Evolutionary conservation across 2,797 vertebrate genomes (phyloP).

Genomic region (Sebastes matsubarae): DNA sequence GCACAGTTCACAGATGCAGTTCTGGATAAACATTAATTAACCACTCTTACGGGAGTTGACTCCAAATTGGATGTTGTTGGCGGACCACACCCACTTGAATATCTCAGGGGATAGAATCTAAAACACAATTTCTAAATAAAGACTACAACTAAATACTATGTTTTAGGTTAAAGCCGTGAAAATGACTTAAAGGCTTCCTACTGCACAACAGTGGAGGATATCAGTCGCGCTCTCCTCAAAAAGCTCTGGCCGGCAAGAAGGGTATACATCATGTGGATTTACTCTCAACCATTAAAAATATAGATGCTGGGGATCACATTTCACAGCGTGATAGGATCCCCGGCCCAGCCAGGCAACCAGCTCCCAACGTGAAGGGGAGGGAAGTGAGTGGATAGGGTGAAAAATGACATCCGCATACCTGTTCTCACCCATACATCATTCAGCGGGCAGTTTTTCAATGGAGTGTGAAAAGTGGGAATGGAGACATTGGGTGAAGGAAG

Average conservation of each 20-base stretch:
- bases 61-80: background rate
- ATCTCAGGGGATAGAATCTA: background rate
- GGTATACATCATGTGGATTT: slow-evolving; percentile 76
- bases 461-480: slow-evolving; percentile 61
- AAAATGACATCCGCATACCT: slow-evolving; percentile 71
- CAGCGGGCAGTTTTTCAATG: slow-evolving; percentile 57
- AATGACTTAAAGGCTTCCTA: background rate
- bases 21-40: background rate
- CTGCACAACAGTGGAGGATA: background rate
- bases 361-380: slow-evolving; percentile 25
- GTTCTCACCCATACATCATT: slow-evolving; percentile 72
- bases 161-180: background rate
- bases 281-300: slow-evolving; percentile 73
- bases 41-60: background rate
- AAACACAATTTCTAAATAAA: background rate
- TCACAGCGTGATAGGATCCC: slow-evolving; percentile 63
- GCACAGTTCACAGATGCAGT: background rate
- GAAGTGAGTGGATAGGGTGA: slow-evolving; percentile 61
- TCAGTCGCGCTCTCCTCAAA: slow-evolving; percentile 23
- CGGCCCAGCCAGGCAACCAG: background rate
- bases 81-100: background rate
- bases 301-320: slow-evolving; percentile 67
- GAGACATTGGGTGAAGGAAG: slow-evolving; percentile 48
- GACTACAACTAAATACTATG: background rate
- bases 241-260: slow-evolving; percentile 17